Conservation (phyloP, 37 sponge, comb jelly and placozoan species). For the Spongilla lacustris region DNA sequence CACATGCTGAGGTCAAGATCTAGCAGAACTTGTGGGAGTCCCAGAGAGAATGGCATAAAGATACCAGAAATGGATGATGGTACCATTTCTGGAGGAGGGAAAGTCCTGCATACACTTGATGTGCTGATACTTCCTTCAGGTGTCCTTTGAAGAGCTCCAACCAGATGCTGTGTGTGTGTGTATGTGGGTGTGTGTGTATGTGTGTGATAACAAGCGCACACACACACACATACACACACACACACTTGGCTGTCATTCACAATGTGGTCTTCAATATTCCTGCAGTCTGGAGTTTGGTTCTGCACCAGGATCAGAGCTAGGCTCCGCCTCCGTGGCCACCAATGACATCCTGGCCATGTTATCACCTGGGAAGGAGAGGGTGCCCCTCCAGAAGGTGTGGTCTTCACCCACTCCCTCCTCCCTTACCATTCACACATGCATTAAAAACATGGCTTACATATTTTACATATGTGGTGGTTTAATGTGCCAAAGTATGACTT, state of each 20-base stretch:
- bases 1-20: conserved; percentile 93
- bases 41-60: conserved; percentile 84
- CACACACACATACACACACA: too few species aligned
- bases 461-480: too few species aligned
- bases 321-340: conserved; percentile 69
- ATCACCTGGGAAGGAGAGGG: conserved; percentile 91
- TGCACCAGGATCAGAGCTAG: conserved; percentile 57
- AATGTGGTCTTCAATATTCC: not conserved
- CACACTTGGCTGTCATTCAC: too few species aligned
- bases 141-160: conserved; percentile 84
- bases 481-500: too few species aligned
- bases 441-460: too few species aligned
- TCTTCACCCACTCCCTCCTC: too few species aligned
- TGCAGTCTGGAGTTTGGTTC: conserved; percentile 91
- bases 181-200: conserved; percentile 78
- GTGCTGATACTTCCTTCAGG: too few species aligned
- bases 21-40: conserved; percentile 92
- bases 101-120: too few species aligned
- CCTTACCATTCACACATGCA: too few species aligned
- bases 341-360: conserved; percentile 97
- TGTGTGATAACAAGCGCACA: too few species aligned
- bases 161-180: conserved; percentile 76
- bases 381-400: conserved; percentile 76
- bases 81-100: conserved; percentile 14
- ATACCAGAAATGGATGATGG: conserved; percentile 84